Percentiles rank a stretch among this genome's conserved stretches.
Evolutionary conservation across 2,888 invertebrate genomes (phyloP).

Genomic region (Polyommatus icarus): DNA sequence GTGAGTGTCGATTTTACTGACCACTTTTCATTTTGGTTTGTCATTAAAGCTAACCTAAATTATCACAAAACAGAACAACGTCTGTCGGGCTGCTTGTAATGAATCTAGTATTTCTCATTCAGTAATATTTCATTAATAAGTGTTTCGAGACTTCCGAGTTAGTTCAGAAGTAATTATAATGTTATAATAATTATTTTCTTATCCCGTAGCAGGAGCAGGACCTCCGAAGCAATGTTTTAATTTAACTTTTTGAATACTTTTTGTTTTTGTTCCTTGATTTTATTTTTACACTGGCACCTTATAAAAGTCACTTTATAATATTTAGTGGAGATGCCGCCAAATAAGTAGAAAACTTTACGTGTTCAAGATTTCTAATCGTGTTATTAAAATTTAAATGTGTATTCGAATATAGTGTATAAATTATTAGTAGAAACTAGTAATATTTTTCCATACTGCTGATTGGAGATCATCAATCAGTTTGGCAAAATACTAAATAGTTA

Average conservation of each 20-base stretch:
- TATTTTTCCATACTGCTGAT: too few species aligned
- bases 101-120: neutral
- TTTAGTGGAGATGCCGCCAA: neutral
- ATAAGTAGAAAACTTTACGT: neutral
- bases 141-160: neutral
- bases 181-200: neutral
- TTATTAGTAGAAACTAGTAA: too few species aligned
- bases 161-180: neutral
- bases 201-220: neutral
- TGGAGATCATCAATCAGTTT: too few species aligned
- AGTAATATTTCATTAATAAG: neutral
- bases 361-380: neutral
- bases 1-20: too few species aligned
- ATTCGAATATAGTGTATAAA: too few species aligned
- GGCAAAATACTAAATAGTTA: too few species aligned
- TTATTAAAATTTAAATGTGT: neutral
- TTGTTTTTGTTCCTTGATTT: slow-evolving; percentile 10
- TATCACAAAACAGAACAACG: too few species aligned
- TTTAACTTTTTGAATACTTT: neutral
- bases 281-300: neutral
- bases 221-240: neutral
- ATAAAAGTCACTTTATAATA: neutral
- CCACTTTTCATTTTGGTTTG: too few species aligned
- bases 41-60: too few species aligned
- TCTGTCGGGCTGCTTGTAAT: neutral